A percentile compares a stretch with the other conserved stretches of the same genome.
Evolutionary conservation across 2,113 vertebrate species (phyloP).

Genomic region (Pithys albifrons): DNA sequence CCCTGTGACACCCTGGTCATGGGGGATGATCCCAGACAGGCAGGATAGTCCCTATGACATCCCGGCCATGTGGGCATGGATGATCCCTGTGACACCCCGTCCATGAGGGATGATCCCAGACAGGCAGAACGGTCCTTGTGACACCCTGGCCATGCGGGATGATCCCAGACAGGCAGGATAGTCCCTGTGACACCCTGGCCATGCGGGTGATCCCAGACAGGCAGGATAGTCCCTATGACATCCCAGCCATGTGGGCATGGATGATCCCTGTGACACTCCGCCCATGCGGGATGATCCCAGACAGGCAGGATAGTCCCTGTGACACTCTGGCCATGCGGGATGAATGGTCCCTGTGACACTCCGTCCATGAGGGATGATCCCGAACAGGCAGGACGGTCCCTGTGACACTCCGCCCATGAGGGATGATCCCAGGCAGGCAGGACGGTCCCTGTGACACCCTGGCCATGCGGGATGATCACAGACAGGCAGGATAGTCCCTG

Average conservation of each 20-base stretch:
- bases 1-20: not conserved
- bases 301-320: not conserved
- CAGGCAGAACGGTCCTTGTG: not conserved
- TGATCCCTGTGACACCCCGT: rapidly evolving
- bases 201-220: too few species aligned
- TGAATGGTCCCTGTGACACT: not conserved
- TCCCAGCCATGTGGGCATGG: not conserved
- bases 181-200: rapidly evolving
- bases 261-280: rapidly evolving
- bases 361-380: too few species aligned
- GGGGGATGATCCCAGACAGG: not conserved
- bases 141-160: rapidly evolving
- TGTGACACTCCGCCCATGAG: not conserved
- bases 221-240: not conserved
- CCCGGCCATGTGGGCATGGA: not conserved
- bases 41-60: not conserved
- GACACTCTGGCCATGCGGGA: rapidly evolving
- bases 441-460: rapidly evolving
- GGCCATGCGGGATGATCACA: too few species aligned
- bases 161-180: too few species aligned
- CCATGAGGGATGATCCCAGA: too few species aligned
- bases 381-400: not conserved
- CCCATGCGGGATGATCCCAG: too few species aligned
- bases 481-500: not conserved
- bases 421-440: not conserved